phyloP scores from a whole-genome alignment of 2,888 invertebrate genomes.

The Aplocera efformata region DNA sequence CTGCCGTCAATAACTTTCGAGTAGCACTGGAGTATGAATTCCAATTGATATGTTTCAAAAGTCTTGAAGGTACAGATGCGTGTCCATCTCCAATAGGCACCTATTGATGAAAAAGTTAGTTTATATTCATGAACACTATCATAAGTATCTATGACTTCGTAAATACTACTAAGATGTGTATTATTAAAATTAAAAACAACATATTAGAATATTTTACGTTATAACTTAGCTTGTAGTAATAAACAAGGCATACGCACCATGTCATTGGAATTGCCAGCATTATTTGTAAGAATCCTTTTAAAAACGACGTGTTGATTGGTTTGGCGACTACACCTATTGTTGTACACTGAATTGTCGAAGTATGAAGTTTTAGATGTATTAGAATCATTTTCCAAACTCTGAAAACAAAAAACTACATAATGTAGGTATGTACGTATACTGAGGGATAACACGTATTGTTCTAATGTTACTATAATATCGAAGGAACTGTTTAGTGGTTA shows the following conservation, averaged over 20 bases:
- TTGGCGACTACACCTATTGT: constrained; percentile 5
- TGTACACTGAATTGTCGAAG: constrained; percentile 3
- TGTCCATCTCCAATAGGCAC: constrained; percentile 46
- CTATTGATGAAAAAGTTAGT: constrained; percentile 24
- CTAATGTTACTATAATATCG: no score
- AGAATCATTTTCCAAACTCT: constrained; percentile 11
- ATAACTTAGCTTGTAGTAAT: no score
- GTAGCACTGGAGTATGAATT: constrained; percentile 71
- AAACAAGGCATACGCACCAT: constrained; percentile 23
- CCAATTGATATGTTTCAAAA: constrained; percentile 72
- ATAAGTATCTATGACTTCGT: no score
- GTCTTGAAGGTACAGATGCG: constrained; percentile 38
- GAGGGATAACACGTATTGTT: no score
- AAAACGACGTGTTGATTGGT: constrained; percentile 13
- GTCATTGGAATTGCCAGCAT: constrained; percentile 27
- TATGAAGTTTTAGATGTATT: constrained; percentile 6
- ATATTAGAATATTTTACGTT: no score
- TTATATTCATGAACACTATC: no score
- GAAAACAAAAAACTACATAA: constrained; percentile 7
- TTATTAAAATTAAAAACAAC: no score
- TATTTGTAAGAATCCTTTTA: constrained; percentile 24
- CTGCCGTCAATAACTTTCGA: constrained; percentile 64
- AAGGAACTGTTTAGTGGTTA: no score
- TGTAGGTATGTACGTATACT: background rate
- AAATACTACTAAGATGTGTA: no score